A percentile compares a stretch with the other conserved stretches of the same genome.
Evolutionary conservation across 37 sponge, comb jelly and placozoan species (phyloP).

Genomic region (Hormiphora californensis): DNA sequence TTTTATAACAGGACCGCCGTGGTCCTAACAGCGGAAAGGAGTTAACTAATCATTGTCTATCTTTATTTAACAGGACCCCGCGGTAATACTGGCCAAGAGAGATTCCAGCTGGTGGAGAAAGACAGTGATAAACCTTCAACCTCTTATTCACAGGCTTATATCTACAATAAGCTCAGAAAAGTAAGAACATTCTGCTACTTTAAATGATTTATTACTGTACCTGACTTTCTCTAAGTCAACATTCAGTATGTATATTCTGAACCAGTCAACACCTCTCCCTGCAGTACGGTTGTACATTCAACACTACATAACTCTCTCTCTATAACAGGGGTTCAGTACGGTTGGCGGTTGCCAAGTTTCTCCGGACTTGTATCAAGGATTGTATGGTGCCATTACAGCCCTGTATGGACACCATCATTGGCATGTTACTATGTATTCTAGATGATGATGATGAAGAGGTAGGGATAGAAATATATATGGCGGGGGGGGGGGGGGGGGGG

Average conservation of each 20-base stretch:
- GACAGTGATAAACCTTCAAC: neutral
- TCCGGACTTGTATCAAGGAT: neutral
- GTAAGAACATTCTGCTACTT: too few relatives aligned
- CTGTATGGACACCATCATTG: conserved; percentile 32
- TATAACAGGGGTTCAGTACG: neutral
- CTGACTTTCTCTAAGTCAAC: too few relatives aligned
- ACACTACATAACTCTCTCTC: neutral
- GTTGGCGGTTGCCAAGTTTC: conserved; percentile 34
- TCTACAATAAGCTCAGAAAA: neutral
- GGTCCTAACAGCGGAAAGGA: too few relatives aligned
- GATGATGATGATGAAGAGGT: conserved; percentile 30
- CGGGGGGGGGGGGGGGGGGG: too few relatives aligned
- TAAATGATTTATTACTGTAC: too few relatives aligned
- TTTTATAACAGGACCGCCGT: too few relatives aligned
- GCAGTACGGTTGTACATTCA: neutral
- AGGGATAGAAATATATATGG: too few relatives aligned
- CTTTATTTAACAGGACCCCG: neutral
- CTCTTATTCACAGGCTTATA: conserved; percentile 25
- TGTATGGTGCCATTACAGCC: neutral
- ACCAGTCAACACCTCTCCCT: too few relatives aligned
- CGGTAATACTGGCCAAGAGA: conserved; percentile 8
- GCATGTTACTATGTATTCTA: conserved; percentile 35
- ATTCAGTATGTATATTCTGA: too few relatives aligned
- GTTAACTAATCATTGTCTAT: too few relatives aligned
- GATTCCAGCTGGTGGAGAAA: conserved; percentile 20